Conservation (phyloP, 2,113 vertebrate genomes). For the Pygoscelis adeliae region DNA sequence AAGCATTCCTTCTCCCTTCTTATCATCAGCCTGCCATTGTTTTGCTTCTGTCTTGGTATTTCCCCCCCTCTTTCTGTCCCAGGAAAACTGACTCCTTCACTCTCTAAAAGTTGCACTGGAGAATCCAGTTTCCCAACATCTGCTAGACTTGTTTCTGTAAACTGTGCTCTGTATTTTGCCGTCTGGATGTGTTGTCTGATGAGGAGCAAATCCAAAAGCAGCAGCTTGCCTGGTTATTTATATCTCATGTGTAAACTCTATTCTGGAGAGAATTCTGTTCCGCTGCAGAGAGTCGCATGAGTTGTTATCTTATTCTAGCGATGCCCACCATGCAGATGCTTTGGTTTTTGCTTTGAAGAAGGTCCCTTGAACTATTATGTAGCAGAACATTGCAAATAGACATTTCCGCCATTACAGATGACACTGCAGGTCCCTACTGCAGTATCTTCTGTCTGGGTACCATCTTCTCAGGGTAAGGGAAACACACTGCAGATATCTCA, state of each 20-base stretch:
- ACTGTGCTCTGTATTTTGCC: slow-evolving; percentile 22
- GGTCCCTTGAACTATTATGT: neutral
- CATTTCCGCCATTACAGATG: neutral
- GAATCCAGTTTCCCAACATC: slow-evolving; percentile 21
- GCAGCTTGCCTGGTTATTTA: slow-evolving; percentile 20
- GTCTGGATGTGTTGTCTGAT: slow-evolving; percentile 37
- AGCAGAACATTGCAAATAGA: neutral
- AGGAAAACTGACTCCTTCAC: neutral
- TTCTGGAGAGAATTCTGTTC: slow-evolving; percentile 3
- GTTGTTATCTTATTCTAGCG: neutral
- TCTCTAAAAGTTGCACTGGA: neutral
- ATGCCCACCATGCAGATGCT: neutral
- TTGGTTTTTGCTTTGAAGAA: neutral
- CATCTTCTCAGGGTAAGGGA: neutral
- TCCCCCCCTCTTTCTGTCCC: neutral
- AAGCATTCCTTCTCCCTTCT: neutral
- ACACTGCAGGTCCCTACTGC: neutral
- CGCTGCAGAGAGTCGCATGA: neutral
- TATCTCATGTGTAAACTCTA: neutral
- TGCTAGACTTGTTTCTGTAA: slow-evolving; percentile 30
- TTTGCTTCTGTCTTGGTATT: neutral
- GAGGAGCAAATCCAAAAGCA: slow-evolving; percentile 36
- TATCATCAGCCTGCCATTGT: neutral
- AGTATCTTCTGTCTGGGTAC: neutral
- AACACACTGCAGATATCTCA: neutral